A percentile compares a stretch with the other conserved stretches of the same genome.
These are phyloP conservation scores for Choristoneura fumiferana DNA, from an alignment of 1,140 invertebrate species.

Conservation along the genomic window DNA sequence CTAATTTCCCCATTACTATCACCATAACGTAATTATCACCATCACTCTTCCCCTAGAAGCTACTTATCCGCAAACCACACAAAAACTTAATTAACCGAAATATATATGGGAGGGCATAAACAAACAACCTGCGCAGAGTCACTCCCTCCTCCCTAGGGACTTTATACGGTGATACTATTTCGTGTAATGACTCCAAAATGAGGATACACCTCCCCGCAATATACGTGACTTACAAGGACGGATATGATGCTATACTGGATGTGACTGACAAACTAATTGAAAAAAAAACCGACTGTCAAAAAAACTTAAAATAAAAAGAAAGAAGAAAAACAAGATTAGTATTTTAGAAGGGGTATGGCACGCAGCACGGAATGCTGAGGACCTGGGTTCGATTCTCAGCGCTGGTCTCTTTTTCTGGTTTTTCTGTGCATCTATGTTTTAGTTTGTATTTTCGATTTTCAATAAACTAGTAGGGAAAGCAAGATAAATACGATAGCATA, in stretches of 20 bases:
- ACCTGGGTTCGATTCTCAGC: too few species aligned
- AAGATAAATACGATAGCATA: too few species aligned
- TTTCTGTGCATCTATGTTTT: too few species aligned
- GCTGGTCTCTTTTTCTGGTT: too few species aligned
- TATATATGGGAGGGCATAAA: slow-evolving; percentile 67
- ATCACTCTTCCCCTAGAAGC: too few species aligned
- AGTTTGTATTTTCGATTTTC: too few species aligned
- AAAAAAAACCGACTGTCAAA: slow-evolving; percentile 17
- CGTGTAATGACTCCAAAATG: slow-evolving; percentile 77
- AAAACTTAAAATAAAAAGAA: too few species aligned
- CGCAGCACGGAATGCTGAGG: too few species aligned
- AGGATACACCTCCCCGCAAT: slow-evolving; percentile 63
- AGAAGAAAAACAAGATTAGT: too few species aligned
- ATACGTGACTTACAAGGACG: slow-evolving; percentile 34
- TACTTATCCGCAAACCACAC: slow-evolving; percentile 55
- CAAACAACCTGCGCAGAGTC: slow-evolving; percentile 57
- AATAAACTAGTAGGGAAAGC: too few species aligned
- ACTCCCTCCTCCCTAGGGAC: slow-evolving; percentile 57
- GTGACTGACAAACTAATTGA: background rate
- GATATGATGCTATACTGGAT: background rate
- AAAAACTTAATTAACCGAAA: slow-evolving; percentile 77
- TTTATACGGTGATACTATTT: slow-evolving; percentile 71
- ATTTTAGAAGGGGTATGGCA: too few species aligned
- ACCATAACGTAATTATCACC: slow-evolving; percentile 18
- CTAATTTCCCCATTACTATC: slow-evolving; percentile 7